Percentiles rank a stretch among this genome's conserved stretches.
Conservation (phyloP, 2,888 invertebrate species). For the Fabriciana adippe region DNA sequence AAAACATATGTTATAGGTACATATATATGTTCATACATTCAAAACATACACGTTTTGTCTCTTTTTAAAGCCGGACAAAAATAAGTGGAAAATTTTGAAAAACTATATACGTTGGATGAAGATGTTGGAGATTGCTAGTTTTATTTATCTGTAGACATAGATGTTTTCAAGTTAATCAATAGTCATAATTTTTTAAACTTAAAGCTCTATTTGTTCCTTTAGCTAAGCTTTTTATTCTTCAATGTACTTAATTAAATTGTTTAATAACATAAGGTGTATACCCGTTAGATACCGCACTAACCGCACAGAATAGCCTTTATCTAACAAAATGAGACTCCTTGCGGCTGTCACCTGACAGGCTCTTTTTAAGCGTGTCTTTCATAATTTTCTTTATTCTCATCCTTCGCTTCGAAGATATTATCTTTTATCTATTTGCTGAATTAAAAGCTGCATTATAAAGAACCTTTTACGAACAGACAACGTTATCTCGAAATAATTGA, state of each 20-base stretch:
- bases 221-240: too few relatives aligned
- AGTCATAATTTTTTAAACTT: too few relatives aligned
- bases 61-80: too few relatives aligned
- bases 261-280: background rate
- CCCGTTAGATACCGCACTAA: conserved; percentile 21
- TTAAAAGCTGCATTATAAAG: conserved; percentile 46
- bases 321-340: conserved; percentile 41
- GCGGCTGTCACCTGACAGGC: conserved; percentile 65
- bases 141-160: too few relatives aligned
- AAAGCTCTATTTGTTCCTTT: too few relatives aligned
- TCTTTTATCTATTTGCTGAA: conserved; percentile 59
- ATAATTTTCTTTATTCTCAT: conserved; percentile 60
- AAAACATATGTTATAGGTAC: too few relatives aligned
- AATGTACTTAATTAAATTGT: background rate
- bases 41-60: too few relatives aligned
- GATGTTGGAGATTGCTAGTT: too few relatives aligned
- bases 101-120: too few relatives aligned
- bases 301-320: conserved; percentile 40
- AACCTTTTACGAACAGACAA: conserved; percentile 34
- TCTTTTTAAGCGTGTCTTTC: conserved; percentile 57
- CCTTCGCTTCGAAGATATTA: conserved; percentile 52
- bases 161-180: too few relatives aligned
- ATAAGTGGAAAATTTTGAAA: too few relatives aligned
- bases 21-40: too few relatives aligned
- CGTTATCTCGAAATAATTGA: conserved; percentile 38